Conservation (phyloP, 2,113 vertebrate species). For the Bos taurus region DNA sequence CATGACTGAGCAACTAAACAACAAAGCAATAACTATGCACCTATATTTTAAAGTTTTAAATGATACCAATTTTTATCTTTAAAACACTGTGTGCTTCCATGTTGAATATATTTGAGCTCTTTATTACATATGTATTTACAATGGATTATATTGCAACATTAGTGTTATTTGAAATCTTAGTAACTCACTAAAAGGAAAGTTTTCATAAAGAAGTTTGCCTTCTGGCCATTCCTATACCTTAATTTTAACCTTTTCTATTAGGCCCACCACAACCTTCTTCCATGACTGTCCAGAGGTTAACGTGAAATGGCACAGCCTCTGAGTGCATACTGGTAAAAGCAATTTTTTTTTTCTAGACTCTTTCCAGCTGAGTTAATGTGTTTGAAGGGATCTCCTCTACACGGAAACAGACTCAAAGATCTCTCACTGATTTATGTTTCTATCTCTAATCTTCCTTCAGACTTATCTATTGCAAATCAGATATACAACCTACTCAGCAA, state of each 20-base stretch:
- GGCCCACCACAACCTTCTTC: background rate
- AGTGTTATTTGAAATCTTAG: background rate
- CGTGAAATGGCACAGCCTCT: background rate
- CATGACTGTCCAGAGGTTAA: background rate
- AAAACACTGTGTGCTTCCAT: background rate
- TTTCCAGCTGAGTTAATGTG: background rate
- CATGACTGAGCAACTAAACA: background rate
- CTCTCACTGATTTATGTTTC: background rate
- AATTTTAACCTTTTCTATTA: background rate
- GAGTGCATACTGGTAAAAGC: background rate
- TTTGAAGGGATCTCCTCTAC: background rate
- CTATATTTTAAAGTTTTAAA: background rate
- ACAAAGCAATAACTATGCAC: background rate
- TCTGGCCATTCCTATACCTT: background rate
- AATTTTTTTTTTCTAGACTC: background rate
- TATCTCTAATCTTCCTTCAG: background rate
- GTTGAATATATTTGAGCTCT: background rate
- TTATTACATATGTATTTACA: background rate
- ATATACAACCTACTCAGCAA: fast-evolving
- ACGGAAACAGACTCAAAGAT: background rate
- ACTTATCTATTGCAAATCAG: background rate
- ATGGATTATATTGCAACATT: background rate
- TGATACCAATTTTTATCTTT: background rate
- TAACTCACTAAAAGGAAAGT: background rate
- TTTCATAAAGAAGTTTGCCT: background rate